Conservation (phyloP, 1,140 invertebrate species). For the Plodia interpunctella region DNA sequence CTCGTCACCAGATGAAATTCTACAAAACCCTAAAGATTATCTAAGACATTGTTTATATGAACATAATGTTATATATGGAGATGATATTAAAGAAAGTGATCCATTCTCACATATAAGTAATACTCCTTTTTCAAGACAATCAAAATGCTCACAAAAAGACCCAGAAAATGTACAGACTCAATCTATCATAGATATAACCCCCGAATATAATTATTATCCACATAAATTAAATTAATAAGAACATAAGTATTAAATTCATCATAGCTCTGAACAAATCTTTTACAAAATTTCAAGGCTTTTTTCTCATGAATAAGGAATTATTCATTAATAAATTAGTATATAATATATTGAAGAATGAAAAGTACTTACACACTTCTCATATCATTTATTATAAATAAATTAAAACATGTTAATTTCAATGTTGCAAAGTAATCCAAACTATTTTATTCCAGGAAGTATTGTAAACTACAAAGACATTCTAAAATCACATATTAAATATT, state of each 20-base stretch:
- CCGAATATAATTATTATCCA: constrained; percentile 56
- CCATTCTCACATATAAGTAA: neutral
- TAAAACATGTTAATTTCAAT: too few relatives aligned
- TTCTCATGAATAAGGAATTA: too few relatives aligned
- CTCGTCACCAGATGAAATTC: neutral
- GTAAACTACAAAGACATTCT: too few relatives aligned
- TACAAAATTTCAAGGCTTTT: too few relatives aligned
- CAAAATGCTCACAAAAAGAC: neutral
- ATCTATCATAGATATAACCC: constrained; percentile 25
- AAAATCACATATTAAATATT: too few relatives aligned
- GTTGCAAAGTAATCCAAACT: too few relatives aligned
- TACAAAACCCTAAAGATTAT: constrained; percentile 26
- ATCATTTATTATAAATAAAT: too few relatives aligned
- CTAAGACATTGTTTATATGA: neutral
- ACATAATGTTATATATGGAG: neutral
- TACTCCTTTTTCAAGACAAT: neutral
- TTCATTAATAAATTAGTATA: too few relatives aligned
- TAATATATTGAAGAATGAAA: neutral
- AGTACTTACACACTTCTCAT: neutral
- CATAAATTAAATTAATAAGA: constrained; percentile 48
- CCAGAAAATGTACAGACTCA: neutral
- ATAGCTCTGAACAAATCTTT: too few relatives aligned
- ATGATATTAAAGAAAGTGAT: neutral
- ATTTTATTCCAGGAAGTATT: too few relatives aligned
- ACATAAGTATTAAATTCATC: too few relatives aligned